phyloP scores from a whole-genome alignment of 2,113 vertebrate species.

The Accipiter virgatus region DNA sequence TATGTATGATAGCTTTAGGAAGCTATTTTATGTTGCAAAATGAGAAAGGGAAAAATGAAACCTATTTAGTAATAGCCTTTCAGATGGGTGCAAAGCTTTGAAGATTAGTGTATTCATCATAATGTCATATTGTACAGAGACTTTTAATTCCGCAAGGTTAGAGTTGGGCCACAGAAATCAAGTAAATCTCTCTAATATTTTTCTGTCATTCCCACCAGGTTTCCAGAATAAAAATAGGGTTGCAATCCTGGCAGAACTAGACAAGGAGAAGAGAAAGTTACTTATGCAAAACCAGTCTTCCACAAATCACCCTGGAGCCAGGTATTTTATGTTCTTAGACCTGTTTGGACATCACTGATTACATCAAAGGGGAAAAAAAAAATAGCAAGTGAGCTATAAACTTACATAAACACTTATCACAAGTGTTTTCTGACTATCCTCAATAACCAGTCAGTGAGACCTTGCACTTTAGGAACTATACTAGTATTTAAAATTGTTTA shows the following conservation, averaged over 20 bases:
- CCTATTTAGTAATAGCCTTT: neutral
- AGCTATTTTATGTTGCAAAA: slow-evolving; percentile 3
- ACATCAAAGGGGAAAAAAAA: neutral
- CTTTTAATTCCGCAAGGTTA: slow-evolving; percentile 24
- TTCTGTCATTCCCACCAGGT: slow-evolving; percentile 73
- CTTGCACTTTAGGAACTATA: neutral
- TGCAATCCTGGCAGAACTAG: slow-evolving; percentile 94
- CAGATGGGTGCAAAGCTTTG: neutral
- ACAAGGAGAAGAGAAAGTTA: slow-evolving; percentile 93
- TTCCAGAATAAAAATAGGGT: slow-evolving; percentile 93
- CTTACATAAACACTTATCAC: neutral
- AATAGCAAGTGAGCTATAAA: neutral
- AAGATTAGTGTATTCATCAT: slow-evolving; percentile 10
- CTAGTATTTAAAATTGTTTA: neutral
- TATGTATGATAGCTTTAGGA: neutral
- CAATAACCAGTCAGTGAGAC: neutral
- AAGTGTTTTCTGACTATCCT: neutral
- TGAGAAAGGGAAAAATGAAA: neutral
- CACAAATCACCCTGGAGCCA: slow-evolving; percentile 90
- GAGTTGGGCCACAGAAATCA: neutral
- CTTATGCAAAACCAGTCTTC: slow-evolving; percentile 91
- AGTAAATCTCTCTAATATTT: slow-evolving; percentile 46
- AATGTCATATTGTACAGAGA: neutral
- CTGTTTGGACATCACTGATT: neutral
- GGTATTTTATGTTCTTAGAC: slow-evolving; percentile 73